These are phyloP conservation scores for Bos javanicus DNA, from an alignment of 2,113 vertebrate species.

Conservation along the genomic window DNA sequence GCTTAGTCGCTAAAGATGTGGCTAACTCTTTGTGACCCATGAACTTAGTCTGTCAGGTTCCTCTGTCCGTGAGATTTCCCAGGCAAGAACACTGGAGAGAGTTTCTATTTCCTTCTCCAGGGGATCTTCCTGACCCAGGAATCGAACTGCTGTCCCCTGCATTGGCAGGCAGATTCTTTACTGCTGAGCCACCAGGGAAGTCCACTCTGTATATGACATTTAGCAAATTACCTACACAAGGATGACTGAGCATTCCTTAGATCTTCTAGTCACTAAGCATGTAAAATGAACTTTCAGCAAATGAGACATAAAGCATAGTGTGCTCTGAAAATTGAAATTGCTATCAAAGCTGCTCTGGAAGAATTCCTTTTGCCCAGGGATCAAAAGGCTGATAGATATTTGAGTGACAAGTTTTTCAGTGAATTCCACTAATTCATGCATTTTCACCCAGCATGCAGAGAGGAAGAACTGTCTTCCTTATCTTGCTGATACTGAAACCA, in stretches of 20 bases:
- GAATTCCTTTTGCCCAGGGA: conserved; percentile 23
- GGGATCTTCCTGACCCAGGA: neutral
- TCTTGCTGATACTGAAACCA: neutral
- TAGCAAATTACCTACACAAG: conserved; percentile 9
- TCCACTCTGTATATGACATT: neutral
- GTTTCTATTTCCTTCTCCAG: neutral
- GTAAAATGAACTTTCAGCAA: conserved; percentile 29
- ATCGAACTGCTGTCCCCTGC: neutral
- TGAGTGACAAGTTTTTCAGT: conserved; percentile 11
- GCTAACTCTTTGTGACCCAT: neutral
- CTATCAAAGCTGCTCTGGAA: conserved; percentile 26
- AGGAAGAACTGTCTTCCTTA: neutral
- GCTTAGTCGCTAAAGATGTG: neutral
- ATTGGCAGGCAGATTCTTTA: neutral
- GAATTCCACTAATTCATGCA: conserved; percentile 1
- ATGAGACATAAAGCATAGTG: neutral
- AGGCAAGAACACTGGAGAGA: neutral
- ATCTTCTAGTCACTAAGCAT: conserved; percentile 20
- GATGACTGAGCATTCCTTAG: neutral
- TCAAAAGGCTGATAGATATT: neutral
- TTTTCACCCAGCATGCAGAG: neutral
- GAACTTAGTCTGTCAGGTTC: neutral
- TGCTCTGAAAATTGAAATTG: conserved; percentile 36
- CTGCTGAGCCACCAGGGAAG: neutral
- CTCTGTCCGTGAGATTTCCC: neutral